Percentiles rank a stretch among this genome's conserved stretches.
These are phyloP conservation scores for Daboia siamensis DNA, from an alignment of 2,113 vertebrate species.

Conservation along the genomic window DNA sequence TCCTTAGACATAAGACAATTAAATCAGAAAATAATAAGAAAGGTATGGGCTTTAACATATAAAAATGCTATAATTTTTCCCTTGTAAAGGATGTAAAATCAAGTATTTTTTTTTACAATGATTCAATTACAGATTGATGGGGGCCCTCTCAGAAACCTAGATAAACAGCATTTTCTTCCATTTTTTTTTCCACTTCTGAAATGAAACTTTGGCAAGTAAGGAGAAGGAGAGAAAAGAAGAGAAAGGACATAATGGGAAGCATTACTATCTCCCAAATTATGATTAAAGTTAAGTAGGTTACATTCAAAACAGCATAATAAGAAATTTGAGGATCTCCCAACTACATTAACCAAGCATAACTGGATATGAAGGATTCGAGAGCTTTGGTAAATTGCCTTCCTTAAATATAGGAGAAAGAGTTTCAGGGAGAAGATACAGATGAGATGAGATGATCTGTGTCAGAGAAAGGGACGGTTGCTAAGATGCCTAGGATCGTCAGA, in stretches of 20 bases:
- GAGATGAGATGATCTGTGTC: neutral
- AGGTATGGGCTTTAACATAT: conserved; percentile 56
- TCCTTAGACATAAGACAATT: conserved; percentile 56
- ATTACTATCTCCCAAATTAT: conserved; percentile 66
- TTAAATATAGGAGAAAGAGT: neutral
- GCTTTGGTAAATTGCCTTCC: conserved; percentile 53
- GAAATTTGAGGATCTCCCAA: conserved; percentile 67
- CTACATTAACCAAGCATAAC: conserved; percentile 61
- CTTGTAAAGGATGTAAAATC: conserved; percentile 70
- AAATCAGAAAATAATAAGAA: conserved; percentile 70
- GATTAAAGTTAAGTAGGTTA: conserved; percentile 72
- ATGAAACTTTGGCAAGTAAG: conserved; percentile 54
- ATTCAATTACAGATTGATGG: conserved; percentile 79
- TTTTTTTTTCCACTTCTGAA: conserved; percentile 33
- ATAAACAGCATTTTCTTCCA: conserved; percentile 64
- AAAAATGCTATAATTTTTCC: conserved; percentile 63
- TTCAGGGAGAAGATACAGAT: neutral
- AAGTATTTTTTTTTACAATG: conserved; percentile 71
- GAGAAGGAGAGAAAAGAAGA: conserved; percentile 41
- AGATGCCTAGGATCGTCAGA: neutral
- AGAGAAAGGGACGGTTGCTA: fast-evolving
- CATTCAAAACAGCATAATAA: conserved; percentile 60
- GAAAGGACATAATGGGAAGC: conserved; percentile 61
- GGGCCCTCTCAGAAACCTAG: conserved; percentile 62
- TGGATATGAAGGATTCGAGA: conserved; percentile 50